Evolutionary conservation across 2,113 vertebrate species (phyloP).

Genomic region (Pantherophis guttatus): DNA sequence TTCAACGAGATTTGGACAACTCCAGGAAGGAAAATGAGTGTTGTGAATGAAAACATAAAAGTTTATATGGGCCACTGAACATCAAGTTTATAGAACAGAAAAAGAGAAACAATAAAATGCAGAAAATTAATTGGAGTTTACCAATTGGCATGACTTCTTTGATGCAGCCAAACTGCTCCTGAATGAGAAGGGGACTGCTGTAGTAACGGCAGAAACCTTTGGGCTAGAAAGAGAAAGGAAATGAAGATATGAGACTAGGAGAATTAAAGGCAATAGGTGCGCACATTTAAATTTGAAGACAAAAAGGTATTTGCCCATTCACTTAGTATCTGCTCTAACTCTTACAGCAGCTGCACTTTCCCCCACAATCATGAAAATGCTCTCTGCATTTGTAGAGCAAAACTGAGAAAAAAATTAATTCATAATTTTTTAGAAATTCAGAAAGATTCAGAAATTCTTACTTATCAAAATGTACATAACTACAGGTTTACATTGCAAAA

Average conservation of each 20-base stretch:
- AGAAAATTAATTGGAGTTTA: constrained; percentile 69
- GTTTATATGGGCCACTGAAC: not conserved
- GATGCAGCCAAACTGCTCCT: constrained; percentile 97
- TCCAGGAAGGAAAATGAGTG: not conserved
- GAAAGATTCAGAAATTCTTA: not conserved
- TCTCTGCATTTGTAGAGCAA: not conserved
- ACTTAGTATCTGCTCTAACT: not conserved
- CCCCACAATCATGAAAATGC: not conserved
- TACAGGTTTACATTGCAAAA: not conserved
- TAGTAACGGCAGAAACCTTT: constrained; percentile 98
- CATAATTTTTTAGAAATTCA: too few relatives aligned
- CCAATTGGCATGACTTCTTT: constrained; percentile 99
- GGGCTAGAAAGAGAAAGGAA: constrained; percentile 75
- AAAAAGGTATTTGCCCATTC: not conserved
- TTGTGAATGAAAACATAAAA: not conserved
- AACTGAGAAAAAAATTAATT: not conserved
- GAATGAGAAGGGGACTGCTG: constrained; percentile 95
- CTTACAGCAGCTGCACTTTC: not conserved
- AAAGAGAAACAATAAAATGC: not conserved
- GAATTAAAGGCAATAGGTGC: not conserved
- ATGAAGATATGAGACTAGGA: constrained; percentile 21
- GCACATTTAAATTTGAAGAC: not conserved
- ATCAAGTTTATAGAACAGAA: not conserved
- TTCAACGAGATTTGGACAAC: not conserved
- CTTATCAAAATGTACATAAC: not conserved